A percentile compares a stretch with the other conserved stretches of the same genome.
Evolutionary conservation across 2,888 invertebrate genomes (phyloP).

Genomic region (Diarsia mendica): DNA sequence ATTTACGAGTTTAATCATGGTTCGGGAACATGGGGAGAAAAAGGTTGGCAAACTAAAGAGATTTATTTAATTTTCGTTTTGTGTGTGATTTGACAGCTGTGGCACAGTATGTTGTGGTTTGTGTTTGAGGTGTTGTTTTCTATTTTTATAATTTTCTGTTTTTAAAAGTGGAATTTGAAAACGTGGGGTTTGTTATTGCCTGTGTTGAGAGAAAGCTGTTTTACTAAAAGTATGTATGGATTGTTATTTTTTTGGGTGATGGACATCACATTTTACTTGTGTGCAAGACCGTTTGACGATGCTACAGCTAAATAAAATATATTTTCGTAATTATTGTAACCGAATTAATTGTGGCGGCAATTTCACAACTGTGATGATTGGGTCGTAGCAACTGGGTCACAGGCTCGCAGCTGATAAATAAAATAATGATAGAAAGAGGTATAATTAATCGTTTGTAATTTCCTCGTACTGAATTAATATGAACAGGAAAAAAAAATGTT

Average conservation of each 20-base stretch:
- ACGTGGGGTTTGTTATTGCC: neutral
- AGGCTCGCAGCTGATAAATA: neutral
- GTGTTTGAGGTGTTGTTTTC: conserved; percentile 1
- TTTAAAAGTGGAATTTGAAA: neutral
- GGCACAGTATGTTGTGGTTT: neutral
- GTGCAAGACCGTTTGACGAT: neutral
- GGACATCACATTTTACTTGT: neutral
- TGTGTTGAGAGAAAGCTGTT: neutral
- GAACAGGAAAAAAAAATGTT: neutral
- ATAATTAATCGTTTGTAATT: neutral
- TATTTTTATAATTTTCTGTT: neutral
- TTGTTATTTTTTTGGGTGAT: neutral
- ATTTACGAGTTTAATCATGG: conserved; percentile 59
- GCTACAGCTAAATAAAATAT: neutral
- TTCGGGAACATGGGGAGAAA: conserved; percentile 69
- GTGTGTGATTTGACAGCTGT: conserved; percentile 12
- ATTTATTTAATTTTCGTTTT: conserved; percentile 13
- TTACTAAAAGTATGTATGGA: conserved; percentile 12
- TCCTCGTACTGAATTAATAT: neutral
- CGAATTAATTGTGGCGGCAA: too few species aligned
- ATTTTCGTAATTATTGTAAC: neutral
- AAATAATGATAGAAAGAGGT: neutral
- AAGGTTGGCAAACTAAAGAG: conserved; percentile 67
- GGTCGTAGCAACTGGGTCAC: neutral
- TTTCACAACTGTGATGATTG: neutral